phyloP scores from a whole-genome alignment of 2,797 vertebrate species.

The Picus viridis region DNA sequence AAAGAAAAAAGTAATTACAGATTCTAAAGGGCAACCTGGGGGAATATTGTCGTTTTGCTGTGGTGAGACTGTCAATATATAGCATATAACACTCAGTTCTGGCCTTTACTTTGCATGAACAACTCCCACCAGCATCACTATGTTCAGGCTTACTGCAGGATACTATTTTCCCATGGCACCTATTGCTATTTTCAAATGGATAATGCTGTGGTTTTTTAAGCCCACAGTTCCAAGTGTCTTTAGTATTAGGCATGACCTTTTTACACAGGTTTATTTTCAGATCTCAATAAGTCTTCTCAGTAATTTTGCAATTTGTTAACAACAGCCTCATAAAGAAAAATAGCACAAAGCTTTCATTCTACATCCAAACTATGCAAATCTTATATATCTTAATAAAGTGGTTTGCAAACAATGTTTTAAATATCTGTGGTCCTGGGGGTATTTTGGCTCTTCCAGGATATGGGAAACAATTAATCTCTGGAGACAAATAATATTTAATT shows the following conservation, averaged over 20 bases:
- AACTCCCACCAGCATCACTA: not conserved
- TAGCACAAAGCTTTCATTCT: slow-evolving; percentile 4
- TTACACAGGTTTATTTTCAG: not conserved
- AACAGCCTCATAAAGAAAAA: slow-evolving; percentile 3
- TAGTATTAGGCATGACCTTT: not conserved
- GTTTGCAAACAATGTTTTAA: slow-evolving; percentile 28
- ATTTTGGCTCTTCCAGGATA: not conserved
- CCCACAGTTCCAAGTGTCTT: not conserved
- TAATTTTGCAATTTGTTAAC: slow-evolving; percentile 32
- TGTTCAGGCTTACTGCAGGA: not conserved
- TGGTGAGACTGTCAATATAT: not conserved
- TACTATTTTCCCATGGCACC: not conserved
- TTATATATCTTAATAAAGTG: not conserved
- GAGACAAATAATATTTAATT: slow-evolving; percentile 33
- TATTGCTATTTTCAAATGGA: not conserved
- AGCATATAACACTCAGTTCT: not conserved
- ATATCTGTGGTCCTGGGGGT: not conserved
- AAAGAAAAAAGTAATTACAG: not conserved
- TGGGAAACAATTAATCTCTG: not conserved
- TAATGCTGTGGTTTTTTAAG: not conserved
- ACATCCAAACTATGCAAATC: slow-evolving; percentile 2
- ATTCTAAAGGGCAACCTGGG: not conserved
- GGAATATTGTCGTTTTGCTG: not conserved
- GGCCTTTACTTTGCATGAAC: not conserved
- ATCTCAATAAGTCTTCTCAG: slow-evolving; percentile 14